phyloP scores from a whole-genome alignment of 2,888 invertebrate species.

The Dicycla oo region DNA sequence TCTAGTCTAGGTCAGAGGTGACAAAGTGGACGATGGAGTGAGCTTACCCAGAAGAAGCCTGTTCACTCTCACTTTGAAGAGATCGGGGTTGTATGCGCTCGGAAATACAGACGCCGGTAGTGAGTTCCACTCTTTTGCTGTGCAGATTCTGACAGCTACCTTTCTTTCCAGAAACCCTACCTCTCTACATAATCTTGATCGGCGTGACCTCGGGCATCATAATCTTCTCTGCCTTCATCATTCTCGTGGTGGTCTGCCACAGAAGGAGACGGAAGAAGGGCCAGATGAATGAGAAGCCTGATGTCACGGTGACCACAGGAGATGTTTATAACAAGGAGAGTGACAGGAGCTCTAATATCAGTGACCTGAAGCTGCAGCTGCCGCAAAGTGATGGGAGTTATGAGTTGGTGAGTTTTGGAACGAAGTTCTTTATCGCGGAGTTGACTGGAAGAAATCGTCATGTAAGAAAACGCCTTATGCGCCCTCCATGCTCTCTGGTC shows the following conservation, averaged over 20 bases:
- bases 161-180: slow-evolving; percentile 92
- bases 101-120: too few relatives aligned
- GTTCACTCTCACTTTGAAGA: too few relatives aligned
- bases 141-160: not conserved
- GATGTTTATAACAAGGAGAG: slow-evolving; percentile 93
- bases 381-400: slow-evolving; percentile 95
- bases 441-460: too few relatives aligned
- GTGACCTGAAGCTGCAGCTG: slow-evolving; percentile 96
- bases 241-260: slow-evolving; percentile 95
- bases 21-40: too few relatives aligned
- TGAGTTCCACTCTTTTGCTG: too few relatives aligned
- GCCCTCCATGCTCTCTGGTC: too few relatives aligned
- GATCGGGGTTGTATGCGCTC: too few relatives aligned
- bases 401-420: slow-evolving; percentile 90
- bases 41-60: too few relatives aligned
- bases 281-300: slow-evolving; percentile 90
- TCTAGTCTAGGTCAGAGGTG: too few relatives aligned
- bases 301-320: slow-evolving; percentile 85
- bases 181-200: slow-evolving; percentile 95
- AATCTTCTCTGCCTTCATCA: slow-evolving; percentile 95
- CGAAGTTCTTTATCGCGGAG: too few relatives aligned
- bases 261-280: slow-evolving; percentile 90
- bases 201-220: slow-evolving; percentile 96
- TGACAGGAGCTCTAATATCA: slow-evolving; percentile 97
- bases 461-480: too few relatives aligned